Conservation (phyloP, 1,140 invertebrate genomes). For the Euglossa dilemma region DNA sequence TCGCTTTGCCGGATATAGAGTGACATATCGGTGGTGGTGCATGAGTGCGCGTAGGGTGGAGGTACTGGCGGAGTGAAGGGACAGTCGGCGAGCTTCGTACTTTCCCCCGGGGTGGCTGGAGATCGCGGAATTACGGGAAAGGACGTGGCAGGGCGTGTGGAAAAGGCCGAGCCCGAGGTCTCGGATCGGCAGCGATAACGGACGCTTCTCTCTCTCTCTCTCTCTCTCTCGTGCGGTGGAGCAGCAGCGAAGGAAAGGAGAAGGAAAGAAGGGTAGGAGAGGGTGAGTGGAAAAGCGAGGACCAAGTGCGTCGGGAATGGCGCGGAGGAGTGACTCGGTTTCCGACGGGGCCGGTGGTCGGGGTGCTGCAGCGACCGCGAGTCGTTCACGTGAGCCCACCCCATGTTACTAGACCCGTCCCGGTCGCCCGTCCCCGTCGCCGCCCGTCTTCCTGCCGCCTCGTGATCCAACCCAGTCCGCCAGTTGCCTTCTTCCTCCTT, state of each 20-base stretch:
- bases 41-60: constrained; percentile 51
- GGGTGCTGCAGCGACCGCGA: background rate
- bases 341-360: constrained; percentile 11
- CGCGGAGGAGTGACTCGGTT: constrained; percentile 41
- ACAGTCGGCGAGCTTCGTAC: background rate
- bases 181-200: background rate
- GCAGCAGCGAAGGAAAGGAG: background rate
- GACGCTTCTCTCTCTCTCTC: background rate
- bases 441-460: background rate
- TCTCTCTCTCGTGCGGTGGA: background rate
- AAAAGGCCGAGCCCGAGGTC: background rate
- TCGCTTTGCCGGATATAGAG: background rate
- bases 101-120: background rate
- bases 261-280: background rate
- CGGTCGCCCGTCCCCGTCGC: too few species aligned
- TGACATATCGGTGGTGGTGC: constrained; percentile 40
- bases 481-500: constrained; percentile 24
- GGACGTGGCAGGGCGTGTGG: background rate
- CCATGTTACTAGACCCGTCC: constrained; percentile 18
- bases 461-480: constrained; percentile 13
- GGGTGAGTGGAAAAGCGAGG: background rate
- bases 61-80: constrained; percentile 15
- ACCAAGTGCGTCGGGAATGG: constrained; percentile 42
- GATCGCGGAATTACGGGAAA: background rate
- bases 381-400: constrained; percentile 26